Base-by-base conservation (phyloP, 2,888 invertebrate species). In the Hyposoter dolosus region DNA sequence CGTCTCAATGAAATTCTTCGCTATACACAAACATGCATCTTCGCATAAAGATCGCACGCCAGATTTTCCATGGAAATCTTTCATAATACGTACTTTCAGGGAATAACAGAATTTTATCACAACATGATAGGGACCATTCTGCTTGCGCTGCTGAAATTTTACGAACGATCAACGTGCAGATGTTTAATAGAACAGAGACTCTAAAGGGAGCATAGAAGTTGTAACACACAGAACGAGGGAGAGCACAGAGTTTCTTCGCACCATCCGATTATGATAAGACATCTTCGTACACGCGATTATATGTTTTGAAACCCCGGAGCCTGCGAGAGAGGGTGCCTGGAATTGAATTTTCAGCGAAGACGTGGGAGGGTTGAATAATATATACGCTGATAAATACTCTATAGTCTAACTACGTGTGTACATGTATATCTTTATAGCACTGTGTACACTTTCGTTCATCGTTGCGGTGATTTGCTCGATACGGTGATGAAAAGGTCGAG, bases 211-310 rank as follows among this genome's bases (percentile, higher is more conserved):
- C 60, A 45, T 19, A 76, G 47, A 71, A n/a, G 32, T 63, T n/a
- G 32, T 40, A 72, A 7, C 50, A 65, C 63, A 76, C 17, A 68
- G 43, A 47, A 43, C n/a, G 74, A 71, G 75, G 69, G 85, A 68
- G 76, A 56, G 72, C 45, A 74, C 32, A 19, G 72, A 77, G 80
- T 80, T 80, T 50, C 85, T 80, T 28, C 83, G 60, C 81, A 43
- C 77, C 85, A 77, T 72, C 83, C 84, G 86, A 88, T 87, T 88
- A 89, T 87, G 87, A 89, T 89, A 88, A 85, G 88, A 88, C 87
- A 88, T 89, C 89, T 86, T 86, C 83, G 86, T 88, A 88, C 88
- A 88, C 69, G 87, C 86, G 88, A 88, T 88, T 86, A 88, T 86
- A 76, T 87, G 80, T 86, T 83, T 47, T 77, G 71, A 35, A 76